These are phyloP conservation scores for Cyphomyrus discorhynchus DNA, from an alignment of 2,113 vertebrate species.

Conservation along the genomic window DNA sequence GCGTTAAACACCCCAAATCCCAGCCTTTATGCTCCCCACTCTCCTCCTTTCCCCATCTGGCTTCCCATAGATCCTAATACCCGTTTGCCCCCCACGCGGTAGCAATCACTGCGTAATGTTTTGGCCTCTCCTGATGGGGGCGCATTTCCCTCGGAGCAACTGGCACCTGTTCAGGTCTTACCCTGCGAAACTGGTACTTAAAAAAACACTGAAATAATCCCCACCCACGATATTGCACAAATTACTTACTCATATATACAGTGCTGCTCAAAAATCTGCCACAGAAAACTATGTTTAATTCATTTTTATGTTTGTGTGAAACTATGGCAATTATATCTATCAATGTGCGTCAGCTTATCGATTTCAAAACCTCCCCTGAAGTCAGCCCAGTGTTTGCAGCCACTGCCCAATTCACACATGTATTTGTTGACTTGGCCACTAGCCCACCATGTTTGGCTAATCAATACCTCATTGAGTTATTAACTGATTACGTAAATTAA, in stretches of 20 bases:
- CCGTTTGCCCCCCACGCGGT: neutral
- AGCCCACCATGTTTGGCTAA: neutral
- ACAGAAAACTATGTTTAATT: neutral
- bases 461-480: neutral
- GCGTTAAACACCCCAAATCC: neutral
- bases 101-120: neutral
- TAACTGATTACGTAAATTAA: neutral
- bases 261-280: neutral
- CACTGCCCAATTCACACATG: neutral
- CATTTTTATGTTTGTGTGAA: neutral
- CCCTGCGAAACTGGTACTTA: neutral
- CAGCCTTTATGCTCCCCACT: neutral
- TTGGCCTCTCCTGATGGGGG: neutral
- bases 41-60: neutral
- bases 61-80: neutral
- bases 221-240: neutral
- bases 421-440: neutral
- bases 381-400: neutral
- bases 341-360: neutral
- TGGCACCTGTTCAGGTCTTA: neutral
- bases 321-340: neutral
- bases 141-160: neutral
- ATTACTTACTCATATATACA: neutral
- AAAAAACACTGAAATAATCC: neutral
- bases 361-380: neutral